Percentiles rank a stretch among this genome's conserved stretches.
These are phyloP conservation scores for Rallus limicola DNA, from an alignment of 2,113 vertebrate species.

Conservation along the genomic window DNA sequence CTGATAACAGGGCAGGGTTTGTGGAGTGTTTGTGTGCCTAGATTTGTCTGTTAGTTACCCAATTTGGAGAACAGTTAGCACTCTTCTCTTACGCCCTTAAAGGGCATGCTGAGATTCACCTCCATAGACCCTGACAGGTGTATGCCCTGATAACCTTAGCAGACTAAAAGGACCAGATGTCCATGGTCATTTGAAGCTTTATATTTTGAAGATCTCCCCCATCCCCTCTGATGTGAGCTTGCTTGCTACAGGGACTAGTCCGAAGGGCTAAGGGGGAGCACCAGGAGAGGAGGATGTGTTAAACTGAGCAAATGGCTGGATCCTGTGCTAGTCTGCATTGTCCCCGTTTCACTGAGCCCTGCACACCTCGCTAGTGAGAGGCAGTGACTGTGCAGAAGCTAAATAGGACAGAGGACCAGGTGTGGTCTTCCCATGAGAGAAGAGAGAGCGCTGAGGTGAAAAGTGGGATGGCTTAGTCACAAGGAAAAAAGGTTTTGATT, in stretches of 20 bases:
- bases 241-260: background rate
- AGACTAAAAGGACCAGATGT: background rate
- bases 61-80: background rate
- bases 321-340: background rate
- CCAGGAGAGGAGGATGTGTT: background rate
- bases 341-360: background rate
- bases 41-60: background rate
- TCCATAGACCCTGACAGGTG: background rate
- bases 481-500: background rate
- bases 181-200: background rate
- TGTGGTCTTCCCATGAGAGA: background rate
- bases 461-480: background rate
- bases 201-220: background rate
- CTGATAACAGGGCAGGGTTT: background rate
- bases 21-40: background rate
- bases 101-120: background rate
- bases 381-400: background rate
- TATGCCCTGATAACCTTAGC: background rate
- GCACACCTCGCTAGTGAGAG: background rate
- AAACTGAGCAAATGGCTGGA: background rate
- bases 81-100: background rate
- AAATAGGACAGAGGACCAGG: background rate
- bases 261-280: background rate
- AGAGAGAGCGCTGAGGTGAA: background rate
- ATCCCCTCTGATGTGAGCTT: background rate